Conservation (phyloP, 1,140 invertebrate genomes). For the Oppia nitens region DNA sequence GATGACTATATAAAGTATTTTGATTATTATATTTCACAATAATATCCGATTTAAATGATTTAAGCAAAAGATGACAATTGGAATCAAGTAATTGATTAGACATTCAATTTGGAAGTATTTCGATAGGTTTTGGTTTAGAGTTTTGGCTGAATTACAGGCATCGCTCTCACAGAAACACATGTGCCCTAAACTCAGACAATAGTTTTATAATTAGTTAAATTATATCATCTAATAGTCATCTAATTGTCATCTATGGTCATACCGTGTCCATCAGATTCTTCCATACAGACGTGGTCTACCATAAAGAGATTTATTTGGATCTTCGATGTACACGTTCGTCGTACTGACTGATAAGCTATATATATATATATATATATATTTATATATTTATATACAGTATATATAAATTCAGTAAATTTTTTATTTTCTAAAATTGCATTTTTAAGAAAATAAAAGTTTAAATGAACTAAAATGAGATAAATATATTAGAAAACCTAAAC, state of each 20-base stretch:
- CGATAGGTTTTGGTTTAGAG: no score
- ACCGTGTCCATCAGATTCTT: constrained; percentile 86
- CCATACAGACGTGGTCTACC: constrained; percentile 95
- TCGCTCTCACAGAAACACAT: constrained; percentile 97
- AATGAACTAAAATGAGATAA: no score
- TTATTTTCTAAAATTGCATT: no score
- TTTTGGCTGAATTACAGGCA: constrained; percentile 56
- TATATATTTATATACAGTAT: no score
- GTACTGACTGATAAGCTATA: constrained; percentile 32
- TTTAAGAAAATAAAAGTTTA: no score
- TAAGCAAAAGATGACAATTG: not conserved
- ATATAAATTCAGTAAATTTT: no score
- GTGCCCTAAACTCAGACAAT: constrained; percentile 48
- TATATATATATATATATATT: not conserved
- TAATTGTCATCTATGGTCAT: not conserved
- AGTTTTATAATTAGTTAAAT: not conserved
- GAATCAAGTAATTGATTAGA: not conserved
- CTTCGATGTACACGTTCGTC: constrained; percentile 74
- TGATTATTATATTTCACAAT: no score
- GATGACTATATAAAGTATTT: no score
- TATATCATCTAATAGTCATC: not conserved
- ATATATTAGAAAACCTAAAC: no score
- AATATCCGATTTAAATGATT: not conserved
- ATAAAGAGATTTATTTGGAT: constrained; percentile 89
- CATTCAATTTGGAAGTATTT: not conserved